These are phyloP conservation scores for Dicaeum eximium DNA, from an alignment of 2,113 vertebrate species.

Conservation along the genomic window DNA sequence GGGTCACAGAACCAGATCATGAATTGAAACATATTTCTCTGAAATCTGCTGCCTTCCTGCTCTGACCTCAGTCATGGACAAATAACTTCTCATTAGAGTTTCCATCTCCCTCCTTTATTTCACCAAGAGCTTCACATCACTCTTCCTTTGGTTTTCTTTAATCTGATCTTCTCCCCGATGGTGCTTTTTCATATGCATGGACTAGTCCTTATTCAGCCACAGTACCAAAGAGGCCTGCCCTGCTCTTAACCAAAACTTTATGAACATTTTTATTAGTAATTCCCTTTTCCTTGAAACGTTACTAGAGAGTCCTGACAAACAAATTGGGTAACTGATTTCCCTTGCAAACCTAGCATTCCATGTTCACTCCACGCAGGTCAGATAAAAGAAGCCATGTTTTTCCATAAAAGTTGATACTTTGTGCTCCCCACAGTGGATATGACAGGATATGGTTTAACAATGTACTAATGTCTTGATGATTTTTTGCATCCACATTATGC, in stretches of 20 bases:
- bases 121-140: neutral
- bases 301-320: neutral
- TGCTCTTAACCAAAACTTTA: neutral
- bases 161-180: neutral
- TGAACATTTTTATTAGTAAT: neutral
- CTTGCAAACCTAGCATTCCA: neutral
- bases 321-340: neutral
- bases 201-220: neutral
- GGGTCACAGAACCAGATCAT: neutral
- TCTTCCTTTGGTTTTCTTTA: neutral
- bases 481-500: conserved; percentile 10
- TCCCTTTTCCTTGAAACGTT: neutral
- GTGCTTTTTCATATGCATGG: neutral
- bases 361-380: neutral
- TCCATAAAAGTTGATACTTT: neutral
- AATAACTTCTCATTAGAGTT: neutral
- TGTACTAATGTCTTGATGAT: neutral
- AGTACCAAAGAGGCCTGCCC: neutral
- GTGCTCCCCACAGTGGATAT: neutral
- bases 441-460: neutral
- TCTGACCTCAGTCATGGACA: neutral
- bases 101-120: neutral
- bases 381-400: neutral
- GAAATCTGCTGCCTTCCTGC: neutral
- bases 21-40: neutral